Conservation (phyloP, 2,113 vertebrate genomes). For the Nerophis ophidion region DNA sequence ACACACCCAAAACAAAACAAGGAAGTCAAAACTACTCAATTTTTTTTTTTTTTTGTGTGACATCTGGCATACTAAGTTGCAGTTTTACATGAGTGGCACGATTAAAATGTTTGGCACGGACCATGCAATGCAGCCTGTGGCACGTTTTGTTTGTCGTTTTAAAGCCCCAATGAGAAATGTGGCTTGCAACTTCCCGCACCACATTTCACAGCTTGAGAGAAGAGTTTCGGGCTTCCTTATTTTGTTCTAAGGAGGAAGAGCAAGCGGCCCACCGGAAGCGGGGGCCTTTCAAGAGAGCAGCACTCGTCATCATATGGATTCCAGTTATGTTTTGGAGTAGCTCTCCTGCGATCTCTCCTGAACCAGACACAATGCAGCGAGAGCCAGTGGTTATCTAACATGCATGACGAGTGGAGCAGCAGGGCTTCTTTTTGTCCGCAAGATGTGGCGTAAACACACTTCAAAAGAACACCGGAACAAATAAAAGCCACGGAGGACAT, state of each 20-base stretch:
- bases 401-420: slow-evolving; percentile 5
- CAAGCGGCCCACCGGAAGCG: slow-evolving; percentile 20
- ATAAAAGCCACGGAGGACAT: slow-evolving; percentile 25
- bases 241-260: slow-evolving; percentile 57
- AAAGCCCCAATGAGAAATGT: slow-evolving; percentile 31
- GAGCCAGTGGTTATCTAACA: slow-evolving; percentile 8
- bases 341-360: not conserved
- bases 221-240: slow-evolving; percentile 53
- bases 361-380: slow-evolving; percentile 16
- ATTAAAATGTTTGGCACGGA: slow-evolving; percentile 58
- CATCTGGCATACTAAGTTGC: slow-evolving; percentile 26
- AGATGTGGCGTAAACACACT: slow-evolving; percentile 5
- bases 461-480: slow-evolving; percentile 1
- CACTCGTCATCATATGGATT: slow-evolving; percentile 6
- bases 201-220: slow-evolving; percentile 49
- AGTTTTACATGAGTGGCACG: slow-evolving; percentile 55
- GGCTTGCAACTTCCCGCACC: slow-evolving; percentile 47
- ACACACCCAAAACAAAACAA: slow-evolving; percentile 11
- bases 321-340: slow-evolving; percentile 5
- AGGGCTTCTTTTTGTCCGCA: slow-evolving; percentile 11
- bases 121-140: slow-evolving; percentile 21
- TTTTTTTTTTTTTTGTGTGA: slow-evolving; percentile 9
- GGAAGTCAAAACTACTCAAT: slow-evolving; percentile 23
- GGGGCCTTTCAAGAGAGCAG: slow-evolving; percentile 19
- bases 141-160: slow-evolving; percentile 6